phyloP scores from a whole-genome alignment of 2,888 invertebrate species.

The Busseola fusca region DNA sequence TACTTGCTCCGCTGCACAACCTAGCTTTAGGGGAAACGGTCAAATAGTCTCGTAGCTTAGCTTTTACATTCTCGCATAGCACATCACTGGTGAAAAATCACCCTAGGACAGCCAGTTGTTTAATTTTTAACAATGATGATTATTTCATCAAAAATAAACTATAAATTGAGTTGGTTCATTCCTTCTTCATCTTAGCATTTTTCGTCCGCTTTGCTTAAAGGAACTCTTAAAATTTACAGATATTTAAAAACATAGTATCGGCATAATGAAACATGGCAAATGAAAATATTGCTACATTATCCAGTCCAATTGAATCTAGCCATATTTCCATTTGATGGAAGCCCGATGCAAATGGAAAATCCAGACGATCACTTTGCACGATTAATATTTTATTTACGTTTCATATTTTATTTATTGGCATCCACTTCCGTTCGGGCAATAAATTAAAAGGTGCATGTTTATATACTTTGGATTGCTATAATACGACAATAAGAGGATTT shows the following conservation, averaged over 20 bases:
- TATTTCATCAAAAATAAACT: neutral
- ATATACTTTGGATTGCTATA: neutral
- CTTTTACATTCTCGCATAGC: neutral
- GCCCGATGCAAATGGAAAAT: conserved; percentile 26
- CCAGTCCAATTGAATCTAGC: neutral
- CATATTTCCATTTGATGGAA: conserved; percentile 28
- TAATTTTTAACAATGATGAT: neutral
- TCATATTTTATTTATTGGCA: conserved; percentile 39
- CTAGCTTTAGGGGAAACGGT: too few species aligned
- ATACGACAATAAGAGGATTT: neutral
- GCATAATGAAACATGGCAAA: neutral
- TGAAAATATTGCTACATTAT: conserved; percentile 14
- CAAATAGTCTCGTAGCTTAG: neutral
- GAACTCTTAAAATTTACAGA: conserved; percentile 16
- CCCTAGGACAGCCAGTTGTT: neutral
- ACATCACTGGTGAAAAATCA: neutral
- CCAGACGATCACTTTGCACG: conserved; percentile 40
- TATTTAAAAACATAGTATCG: neutral
- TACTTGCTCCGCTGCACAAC: neutral
- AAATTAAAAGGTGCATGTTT: conserved; percentile 13
- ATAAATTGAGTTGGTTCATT: neutral
- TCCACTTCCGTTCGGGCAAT: conserved; percentile 24
- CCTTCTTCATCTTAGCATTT: conserved; percentile 53
- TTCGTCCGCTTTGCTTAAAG: conserved; percentile 52
- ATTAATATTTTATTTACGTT: conserved; percentile 52